Evolutionary conservation across 2,888 invertebrate species (phyloP).

Genomic region (Nebria salina): DNA sequence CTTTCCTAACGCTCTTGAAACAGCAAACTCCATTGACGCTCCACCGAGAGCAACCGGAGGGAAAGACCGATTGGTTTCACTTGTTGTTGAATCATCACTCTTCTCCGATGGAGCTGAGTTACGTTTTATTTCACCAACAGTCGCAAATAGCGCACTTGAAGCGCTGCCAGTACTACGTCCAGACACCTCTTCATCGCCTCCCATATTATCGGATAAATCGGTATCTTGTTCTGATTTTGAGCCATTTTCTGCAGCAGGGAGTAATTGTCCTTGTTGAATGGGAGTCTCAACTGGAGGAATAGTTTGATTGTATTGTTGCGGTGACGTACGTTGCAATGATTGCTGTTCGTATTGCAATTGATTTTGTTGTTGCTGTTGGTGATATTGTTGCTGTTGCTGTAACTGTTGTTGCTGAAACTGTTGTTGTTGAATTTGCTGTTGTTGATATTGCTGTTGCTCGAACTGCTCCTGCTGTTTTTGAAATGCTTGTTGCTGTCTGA

Average conservation of each 20-base stretch:
- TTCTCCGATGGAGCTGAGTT: constrained; percentile 71
- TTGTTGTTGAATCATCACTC: constrained; percentile 66
- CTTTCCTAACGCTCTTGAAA: constrained; percentile 82
- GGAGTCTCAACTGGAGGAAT: constrained; percentile 49
- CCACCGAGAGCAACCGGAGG: constrained; percentile 69
- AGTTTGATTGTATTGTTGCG: constrained; percentile 54
- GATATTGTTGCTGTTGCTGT: constrained; percentile 48
- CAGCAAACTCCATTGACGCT: constrained; percentile 84
- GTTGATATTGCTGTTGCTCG: constrained; percentile 46
- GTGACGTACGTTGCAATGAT: constrained; percentile 62
- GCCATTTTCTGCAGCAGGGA: constrained; percentile 52
- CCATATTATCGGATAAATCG: constrained; percentile 69
- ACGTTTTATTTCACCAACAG: constrained; percentile 78
- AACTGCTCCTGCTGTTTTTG: constrained; percentile 48
- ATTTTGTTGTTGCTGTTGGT: constrained; percentile 49
- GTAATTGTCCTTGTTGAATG: constrained; percentile 47
- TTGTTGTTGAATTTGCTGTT: constrained; percentile 47
- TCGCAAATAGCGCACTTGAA: constrained; percentile 74
- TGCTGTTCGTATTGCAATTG: constrained; percentile 56
- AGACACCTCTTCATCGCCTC: constrained; percentile 69
- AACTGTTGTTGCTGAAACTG: constrained; percentile 48
- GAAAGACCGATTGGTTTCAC: constrained; percentile 63
- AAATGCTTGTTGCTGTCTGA: constrained; percentile 47
- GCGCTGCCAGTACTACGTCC: constrained; percentile 72
- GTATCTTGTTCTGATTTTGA: constrained; percentile 59